phyloP scores from a whole-genome alignment of 1,140 invertebrate species.

The Drosophila jambulina region DNA sequence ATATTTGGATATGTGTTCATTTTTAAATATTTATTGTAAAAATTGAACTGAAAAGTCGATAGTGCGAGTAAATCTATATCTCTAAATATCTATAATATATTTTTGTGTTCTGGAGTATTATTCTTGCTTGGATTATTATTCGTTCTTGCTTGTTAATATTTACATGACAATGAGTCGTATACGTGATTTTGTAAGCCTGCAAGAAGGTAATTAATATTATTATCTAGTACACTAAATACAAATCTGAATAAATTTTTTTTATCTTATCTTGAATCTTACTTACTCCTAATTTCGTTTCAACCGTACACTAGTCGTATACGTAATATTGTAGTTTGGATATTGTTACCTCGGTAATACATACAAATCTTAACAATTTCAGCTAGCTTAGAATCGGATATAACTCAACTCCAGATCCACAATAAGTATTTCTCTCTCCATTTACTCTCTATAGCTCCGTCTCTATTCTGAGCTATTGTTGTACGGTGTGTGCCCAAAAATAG shows the following conservation, averaged over 20 bases:
- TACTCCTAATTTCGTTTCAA: fast-evolving
- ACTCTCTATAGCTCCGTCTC: slow-evolving; percentile 3
- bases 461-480: slow-evolving; percentile 47
- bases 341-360: neutral
- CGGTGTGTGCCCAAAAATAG: slow-evolving; percentile 58
- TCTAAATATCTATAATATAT: too few species aligned
- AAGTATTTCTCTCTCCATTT: neutral
- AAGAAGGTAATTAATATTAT: too few species aligned
- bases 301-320: neutral
- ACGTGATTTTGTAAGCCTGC: neutral
- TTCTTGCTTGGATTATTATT: too few species aligned
- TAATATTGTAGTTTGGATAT: neutral
- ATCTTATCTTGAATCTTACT: neutral
- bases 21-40: neutral
- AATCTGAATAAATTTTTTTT: neutral
- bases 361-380: neutral
- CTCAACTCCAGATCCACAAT: neutral
- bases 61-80: neutral
- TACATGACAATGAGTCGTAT: too few species aligned
- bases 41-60: neutral
- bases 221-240: too few species aligned
- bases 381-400: neutral
- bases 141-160: too few species aligned
- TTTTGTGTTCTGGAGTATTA: too few species aligned
- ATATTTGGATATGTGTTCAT: neutral